These are phyloP conservation scores for Drosophila lacicola DNA, from an alignment of 2,888 invertebrate genomes.

Conservation along the genomic window DNA sequence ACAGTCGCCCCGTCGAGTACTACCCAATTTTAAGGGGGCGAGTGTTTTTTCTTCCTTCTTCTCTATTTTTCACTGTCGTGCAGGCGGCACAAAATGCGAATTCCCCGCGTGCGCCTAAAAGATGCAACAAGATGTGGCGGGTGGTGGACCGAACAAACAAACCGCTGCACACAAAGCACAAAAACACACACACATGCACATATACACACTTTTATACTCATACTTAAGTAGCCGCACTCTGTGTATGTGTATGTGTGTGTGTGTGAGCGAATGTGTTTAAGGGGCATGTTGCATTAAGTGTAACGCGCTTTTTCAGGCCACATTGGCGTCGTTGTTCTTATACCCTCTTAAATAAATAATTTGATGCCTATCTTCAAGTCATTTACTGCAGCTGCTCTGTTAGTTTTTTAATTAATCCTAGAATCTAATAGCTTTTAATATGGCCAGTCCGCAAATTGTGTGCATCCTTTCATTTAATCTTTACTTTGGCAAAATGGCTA, in stretches of 20 bases:
- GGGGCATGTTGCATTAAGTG: constrained; percentile 42
- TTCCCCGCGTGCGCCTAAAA: constrained; percentile 68
- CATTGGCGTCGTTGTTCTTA: constrained; percentile 20
- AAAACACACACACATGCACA: constrained; percentile 22
- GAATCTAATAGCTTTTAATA: background rate
- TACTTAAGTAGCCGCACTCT: constrained; percentile 75
- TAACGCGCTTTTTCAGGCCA: constrained; percentile 55
- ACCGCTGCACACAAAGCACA: constrained; percentile 41
- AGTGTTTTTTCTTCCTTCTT: background rate
- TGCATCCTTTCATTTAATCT: too few relatives aligned
- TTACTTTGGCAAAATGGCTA: too few relatives aligned
- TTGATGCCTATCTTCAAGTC: constrained; percentile 10
- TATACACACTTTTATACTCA: constrained; percentile 26
- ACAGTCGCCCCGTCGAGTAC: constrained; percentile 38
- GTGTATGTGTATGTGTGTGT: constrained; percentile 20
- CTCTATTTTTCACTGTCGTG: constrained; percentile 12
- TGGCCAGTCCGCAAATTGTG: too few relatives aligned
- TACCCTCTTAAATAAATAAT: constrained; percentile 25
- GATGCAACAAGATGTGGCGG: constrained; percentile 79
- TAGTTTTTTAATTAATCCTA: background rate
- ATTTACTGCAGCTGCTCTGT: background rate
- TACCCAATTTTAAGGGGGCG: constrained; percentile 35
- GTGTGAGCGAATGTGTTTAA: constrained; percentile 26
- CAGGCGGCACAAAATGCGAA: constrained; percentile 31
- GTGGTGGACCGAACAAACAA: constrained; percentile 62